Conservation (phyloP, 2,888 invertebrate genomes). For the Drosophila putrida region DNA sequence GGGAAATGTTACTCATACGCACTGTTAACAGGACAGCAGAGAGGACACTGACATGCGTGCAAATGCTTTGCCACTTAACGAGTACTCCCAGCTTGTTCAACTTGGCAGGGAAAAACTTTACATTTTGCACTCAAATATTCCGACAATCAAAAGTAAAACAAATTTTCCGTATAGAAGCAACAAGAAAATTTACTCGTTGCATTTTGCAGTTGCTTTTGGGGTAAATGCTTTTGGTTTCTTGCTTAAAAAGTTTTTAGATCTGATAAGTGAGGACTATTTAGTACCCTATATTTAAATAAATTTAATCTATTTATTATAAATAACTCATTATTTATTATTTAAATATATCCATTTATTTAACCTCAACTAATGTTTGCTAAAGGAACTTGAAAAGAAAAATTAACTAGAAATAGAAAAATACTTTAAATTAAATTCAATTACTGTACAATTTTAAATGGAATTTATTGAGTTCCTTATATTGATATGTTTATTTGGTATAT, state of each 20-base stretch:
- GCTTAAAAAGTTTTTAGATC: background rate
- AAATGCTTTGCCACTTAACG: conserved; percentile 74
- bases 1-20: conserved; percentile 13
- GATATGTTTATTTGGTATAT: too few species aligned
- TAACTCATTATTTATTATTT: too few species aligned
- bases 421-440: too few species aligned
- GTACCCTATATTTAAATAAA: conserved; percentile 6
- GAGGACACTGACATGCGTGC: conserved; percentile 60
- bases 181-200: conserved; percentile 30
- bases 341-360: too few species aligned
- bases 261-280: background rate
- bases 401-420: too few species aligned
- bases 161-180: conserved; percentile 48
- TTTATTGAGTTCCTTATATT: too few species aligned
- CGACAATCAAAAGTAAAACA: conserved; percentile 66
- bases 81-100: conserved; percentile 50
- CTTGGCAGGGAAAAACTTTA: conserved; percentile 54
- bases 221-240: conserved; percentile 38
- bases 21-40: conserved; percentile 7
- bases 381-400: too few species aligned
- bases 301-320: background rate
- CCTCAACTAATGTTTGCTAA: too few species aligned
- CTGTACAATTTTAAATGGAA: too few species aligned
- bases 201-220: conserved; percentile 43
- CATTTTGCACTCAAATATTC: conserved; percentile 72